A percentile compares a stretch with the other conserved stretches of the same genome.
Conservation (phyloP, 2,797 vertebrate species). For the Leontocebus nigricollis region DNA sequence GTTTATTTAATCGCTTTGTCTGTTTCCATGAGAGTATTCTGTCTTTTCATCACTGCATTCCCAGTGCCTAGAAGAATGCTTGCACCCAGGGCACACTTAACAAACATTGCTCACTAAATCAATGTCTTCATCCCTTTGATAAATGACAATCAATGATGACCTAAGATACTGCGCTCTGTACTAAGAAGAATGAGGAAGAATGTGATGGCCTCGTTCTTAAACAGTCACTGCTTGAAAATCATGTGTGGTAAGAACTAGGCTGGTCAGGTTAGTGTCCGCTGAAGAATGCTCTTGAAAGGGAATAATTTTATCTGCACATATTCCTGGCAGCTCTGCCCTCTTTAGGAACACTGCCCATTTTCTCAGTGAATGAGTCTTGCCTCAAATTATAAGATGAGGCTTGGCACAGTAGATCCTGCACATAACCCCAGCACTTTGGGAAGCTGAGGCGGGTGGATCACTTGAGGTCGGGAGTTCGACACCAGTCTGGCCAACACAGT, state of each 20-base stretch:
- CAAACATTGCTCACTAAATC: not conserved
- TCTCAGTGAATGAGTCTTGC: no score
- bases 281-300: not conserved
- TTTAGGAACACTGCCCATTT: not conserved
- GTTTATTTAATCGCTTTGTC: not conserved
- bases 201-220: not conserved
- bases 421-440: not conserved
- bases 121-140: not conserved
- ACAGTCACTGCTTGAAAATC: not conserved
- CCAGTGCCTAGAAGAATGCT: not conserved
- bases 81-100: no score
- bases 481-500: not conserved
- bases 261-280: not conserved
- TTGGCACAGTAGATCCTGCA: not conserved
- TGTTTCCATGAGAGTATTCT: not conserved
- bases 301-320: rapidly evolving
- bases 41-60: not conserved
- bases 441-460: not conserved
- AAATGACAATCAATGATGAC: not conserved
- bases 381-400: not conserved
- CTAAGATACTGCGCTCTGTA: not conserved
- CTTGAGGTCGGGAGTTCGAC: not conserved
- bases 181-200: not conserved
- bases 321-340: not conserved
- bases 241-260: not conserved